Evolutionary conservation across 2,113 vertebrate genomes (phyloP).

Genomic region (Triplophysa siluroides): DNA sequence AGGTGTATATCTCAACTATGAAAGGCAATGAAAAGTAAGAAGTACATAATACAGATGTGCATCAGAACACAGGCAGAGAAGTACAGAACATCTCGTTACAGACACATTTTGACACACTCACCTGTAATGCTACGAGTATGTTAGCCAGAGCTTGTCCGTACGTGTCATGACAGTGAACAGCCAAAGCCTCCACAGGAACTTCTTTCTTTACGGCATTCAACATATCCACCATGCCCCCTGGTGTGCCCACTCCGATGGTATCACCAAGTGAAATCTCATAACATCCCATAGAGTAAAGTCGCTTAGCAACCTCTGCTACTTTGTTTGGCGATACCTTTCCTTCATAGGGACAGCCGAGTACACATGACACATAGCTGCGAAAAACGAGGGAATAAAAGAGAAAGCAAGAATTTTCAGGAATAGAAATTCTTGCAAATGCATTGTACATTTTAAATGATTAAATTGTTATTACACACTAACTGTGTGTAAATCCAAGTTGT

Average conservation of each 20-base stretch:
- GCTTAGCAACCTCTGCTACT: slow-evolving; percentile 93
- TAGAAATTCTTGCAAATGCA: background rate
- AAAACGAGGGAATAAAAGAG: slow-evolving; percentile 33
- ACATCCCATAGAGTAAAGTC: slow-evolving; percentile 93
- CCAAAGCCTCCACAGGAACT: slow-evolving; percentile 85
- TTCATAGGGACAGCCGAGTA: slow-evolving; percentile 95
- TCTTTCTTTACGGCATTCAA: slow-evolving; percentile 82
- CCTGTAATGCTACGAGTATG: slow-evolving; percentile 92
- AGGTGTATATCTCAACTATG: background rate
- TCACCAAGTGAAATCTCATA: slow-evolving; percentile 97
- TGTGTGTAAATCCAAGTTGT: no score
- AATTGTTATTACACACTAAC: no score
- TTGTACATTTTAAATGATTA: background rate
- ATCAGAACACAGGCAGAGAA: background rate
- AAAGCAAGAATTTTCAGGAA: background rate
- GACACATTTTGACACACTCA: slow-evolving; percentile 53
- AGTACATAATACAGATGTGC: background rate
- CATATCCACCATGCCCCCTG: slow-evolving; percentile 89
- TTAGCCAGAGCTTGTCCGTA: slow-evolving; percentile 97
- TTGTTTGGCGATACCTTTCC: slow-evolving; percentile 88
- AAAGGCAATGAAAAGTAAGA: background rate
- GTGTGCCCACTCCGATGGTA: slow-evolving; percentile 93
- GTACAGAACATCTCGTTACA: background rate
- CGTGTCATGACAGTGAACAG: slow-evolving; percentile 97
- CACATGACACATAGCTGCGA: slow-evolving; percentile 91